Base-by-base conservation (phyloP, 2,797 vertebrate genomes). In the Galago senegalensis region DNA sequence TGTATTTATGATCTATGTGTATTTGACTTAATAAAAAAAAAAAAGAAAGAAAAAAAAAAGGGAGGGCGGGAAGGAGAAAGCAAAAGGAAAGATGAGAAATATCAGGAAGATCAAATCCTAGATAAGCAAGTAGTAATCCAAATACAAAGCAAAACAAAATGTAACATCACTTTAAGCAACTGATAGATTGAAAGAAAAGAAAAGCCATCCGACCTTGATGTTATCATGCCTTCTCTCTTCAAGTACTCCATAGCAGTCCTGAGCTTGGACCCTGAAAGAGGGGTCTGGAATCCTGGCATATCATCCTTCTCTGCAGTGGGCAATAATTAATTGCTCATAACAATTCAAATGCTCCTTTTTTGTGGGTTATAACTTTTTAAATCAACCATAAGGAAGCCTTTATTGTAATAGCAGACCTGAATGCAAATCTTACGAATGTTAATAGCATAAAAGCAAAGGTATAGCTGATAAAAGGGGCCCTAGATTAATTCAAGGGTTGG, bases 301-400 rank as follows among this genome's bases (percentile, higher is more conserved):
- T 7, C 18, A 7, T 23, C 61, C 81, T 56, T 90, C 6, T 23
- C 43, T 92, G 34, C 27, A 56, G 67, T 37, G 43, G 34, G 29
- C 20, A 76, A 69, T n/a, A 34, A 89, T 72, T 87, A 76, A 49
- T 56, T 63, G 67, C 56, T 63, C 8, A 21, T 14, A 63, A 70
- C 53, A 65, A 89, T 34, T 5, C 7, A 56, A 90, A 56, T 31
- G 11, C 5, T 53, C 49, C 31, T 87, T 89, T 27, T 58, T 20
- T 31, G 40, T 29, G 49, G 37, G 53, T 90, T 69, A 77, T 49
- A 87, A 31, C 72, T 96, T 69, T 87, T 87, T 40, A 85, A 80
- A 31, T 56, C 81, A 85, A 37, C 29, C 43, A 65, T 0, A 43
- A 23, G 49, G 31, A 75, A 93, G 27, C 17, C 61, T 61, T 88